phyloP scores from a whole-genome alignment of 2,113 vertebrate species.

The Osmerus mordax region DNA sequence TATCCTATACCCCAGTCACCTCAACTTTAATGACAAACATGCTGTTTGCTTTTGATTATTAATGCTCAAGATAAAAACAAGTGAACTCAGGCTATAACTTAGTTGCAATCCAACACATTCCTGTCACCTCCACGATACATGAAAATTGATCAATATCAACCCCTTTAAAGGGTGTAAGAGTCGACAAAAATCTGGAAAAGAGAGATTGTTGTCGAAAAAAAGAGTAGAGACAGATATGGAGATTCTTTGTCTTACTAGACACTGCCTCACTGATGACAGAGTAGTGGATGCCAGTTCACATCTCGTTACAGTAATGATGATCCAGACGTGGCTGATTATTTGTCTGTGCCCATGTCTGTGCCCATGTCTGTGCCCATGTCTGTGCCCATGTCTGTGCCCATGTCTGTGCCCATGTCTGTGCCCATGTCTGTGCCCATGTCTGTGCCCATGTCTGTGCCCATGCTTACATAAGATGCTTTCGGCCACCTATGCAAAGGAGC shows the following conservation, averaged over 20 bases:
- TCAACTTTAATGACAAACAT: too few species aligned
- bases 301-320: slow-evolving; percentile 23
- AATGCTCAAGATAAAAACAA: too few species aligned
- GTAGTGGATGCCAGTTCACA: slow-evolving; percentile 25
- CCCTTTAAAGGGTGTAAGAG: too few species aligned
- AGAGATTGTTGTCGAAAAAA: neutral
- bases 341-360: slow-evolving; percentile 8
- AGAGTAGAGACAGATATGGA: neutral
- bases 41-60: too few species aligned
- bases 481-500: neutral
- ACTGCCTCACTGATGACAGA: slow-evolving; percentile 16
- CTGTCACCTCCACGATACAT: too few species aligned
- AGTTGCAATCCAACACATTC: too few species aligned
- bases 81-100: too few species aligned
- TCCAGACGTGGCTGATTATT: slow-evolving; percentile 17
- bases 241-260: slow-evolving; percentile 2
- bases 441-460: neutral
- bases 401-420: too few species aligned
- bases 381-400: slow-evolving; percentile 16
- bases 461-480: slow-evolving; percentile 21
- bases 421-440: slow-evolving; percentile 11
- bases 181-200: too few species aligned
- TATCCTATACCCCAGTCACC: too few species aligned
- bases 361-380: slow-evolving; percentile 11
- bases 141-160: too few species aligned